Conservation (phyloP, 2,113 vertebrate species). For the Nycticorax nycticorax region DNA sequence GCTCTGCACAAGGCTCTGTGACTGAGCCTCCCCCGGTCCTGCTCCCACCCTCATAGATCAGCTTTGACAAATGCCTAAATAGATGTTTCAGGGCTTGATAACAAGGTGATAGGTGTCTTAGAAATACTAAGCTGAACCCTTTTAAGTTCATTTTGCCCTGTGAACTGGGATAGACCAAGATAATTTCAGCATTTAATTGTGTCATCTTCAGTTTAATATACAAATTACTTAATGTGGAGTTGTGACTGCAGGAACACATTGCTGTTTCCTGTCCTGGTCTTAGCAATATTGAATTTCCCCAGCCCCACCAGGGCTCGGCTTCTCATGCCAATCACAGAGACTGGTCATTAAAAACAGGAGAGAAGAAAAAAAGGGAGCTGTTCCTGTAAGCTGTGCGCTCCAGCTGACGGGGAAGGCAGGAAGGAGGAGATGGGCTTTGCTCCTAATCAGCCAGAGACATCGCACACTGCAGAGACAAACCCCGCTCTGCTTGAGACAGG, state of each 20-base stretch:
- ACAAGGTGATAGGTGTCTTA: neutral
- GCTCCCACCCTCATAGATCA: neutral
- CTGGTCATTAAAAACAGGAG: constrained; percentile 27
- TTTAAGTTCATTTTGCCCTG: neutral
- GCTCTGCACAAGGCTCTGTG: neutral
- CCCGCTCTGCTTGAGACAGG: neutral
- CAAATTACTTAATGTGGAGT: constrained; percentile 53
- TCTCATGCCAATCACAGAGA: constrained; percentile 31
- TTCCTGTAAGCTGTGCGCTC: neutral
- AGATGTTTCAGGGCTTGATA: neutral
- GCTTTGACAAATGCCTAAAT: neutral
- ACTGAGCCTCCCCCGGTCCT: neutral
- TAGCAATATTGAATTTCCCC: constrained; percentile 63
- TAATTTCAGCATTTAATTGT: neutral
- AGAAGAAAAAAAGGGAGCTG: neutral
- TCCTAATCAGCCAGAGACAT: constrained; percentile 24
- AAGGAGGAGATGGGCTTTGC: constrained; percentile 49
- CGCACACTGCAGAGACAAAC: neutral
- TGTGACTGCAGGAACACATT: constrained; percentile 41
- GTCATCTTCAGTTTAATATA: constrained; percentile 38
- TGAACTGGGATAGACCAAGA: neutral
- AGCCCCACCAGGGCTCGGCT: neutral
- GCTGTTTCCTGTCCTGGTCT: constrained; percentile 66
- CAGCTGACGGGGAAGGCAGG: constrained; percentile 18
- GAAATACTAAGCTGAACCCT: neutral